phyloP scores from a whole-genome alignment of 2,797 vertebrate species.

The Etheostoma nigrum region DNA sequence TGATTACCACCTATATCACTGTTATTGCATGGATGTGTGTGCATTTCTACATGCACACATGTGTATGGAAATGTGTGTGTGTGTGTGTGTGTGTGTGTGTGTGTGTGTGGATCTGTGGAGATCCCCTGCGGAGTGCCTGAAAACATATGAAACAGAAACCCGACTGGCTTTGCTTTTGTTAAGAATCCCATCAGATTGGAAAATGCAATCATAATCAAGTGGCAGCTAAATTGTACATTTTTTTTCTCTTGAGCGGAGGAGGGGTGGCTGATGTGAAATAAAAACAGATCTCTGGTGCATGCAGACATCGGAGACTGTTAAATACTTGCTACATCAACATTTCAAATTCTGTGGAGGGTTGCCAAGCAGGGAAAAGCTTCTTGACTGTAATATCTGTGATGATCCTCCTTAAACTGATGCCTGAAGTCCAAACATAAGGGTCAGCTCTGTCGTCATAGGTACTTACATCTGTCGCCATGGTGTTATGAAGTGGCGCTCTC shows the following conservation, averaged over 20 bases:
- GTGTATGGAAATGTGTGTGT: background rate
- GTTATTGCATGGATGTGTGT: background rate
- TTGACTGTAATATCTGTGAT: background rate
- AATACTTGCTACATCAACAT: conserved; percentile 43
- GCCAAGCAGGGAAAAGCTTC: background rate
- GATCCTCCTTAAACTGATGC: conserved; percentile 3
- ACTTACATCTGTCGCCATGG: conserved; percentile 37
- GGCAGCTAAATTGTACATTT: conserved; percentile 55
- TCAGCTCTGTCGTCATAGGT: conserved; percentile 26
- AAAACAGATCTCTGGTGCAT: conserved; percentile 52
- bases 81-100: conserved; percentile 4
- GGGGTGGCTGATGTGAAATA: conserved; percentile 38
- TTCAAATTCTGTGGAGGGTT: conserved; percentile 21
- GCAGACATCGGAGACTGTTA: conserved; percentile 32
- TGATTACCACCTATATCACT: conserved; percentile 60
- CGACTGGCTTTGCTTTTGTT: conserved; percentile 55
- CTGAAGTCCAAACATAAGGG: conserved; percentile 36
- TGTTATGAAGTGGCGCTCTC: conserved; percentile 21
- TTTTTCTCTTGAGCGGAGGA: conserved; percentile 32
- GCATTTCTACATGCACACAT: background rate
- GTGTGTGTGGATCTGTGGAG: background rate
- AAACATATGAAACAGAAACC: conserved; percentile 20
- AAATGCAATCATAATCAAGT: conserved; percentile 76
- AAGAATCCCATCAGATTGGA: conserved; percentile 69
- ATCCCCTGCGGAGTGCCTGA: conserved; percentile 51